Conservation (phyloP, 2,113 vertebrate species). For the Menidia beryllina region DNA sequence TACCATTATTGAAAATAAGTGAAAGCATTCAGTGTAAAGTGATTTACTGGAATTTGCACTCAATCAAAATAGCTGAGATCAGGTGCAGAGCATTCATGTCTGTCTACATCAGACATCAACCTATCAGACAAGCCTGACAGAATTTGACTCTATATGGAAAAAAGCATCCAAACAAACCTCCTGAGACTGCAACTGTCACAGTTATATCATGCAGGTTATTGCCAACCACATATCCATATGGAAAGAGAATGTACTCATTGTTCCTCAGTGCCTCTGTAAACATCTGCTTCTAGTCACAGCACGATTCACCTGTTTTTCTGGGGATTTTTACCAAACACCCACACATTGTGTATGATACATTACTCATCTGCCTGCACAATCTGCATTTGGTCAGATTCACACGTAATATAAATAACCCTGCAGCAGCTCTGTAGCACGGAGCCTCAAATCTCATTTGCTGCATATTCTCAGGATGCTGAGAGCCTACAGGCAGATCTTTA, state of each 20-base stretch:
- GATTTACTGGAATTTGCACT: not conserved
- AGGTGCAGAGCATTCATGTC: conserved; percentile 39
- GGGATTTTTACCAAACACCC: conserved; percentile 14
- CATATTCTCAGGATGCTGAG: conserved; percentile 50
- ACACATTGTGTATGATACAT: conserved; percentile 69
- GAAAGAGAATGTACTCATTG: conserved; percentile 37
- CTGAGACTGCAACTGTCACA: conserved; percentile 17
- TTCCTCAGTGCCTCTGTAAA: conserved; percentile 47
- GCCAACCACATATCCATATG: conserved; percentile 33
- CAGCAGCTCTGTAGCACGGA: conserved; percentile 53
- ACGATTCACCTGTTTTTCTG: conserved; percentile 66
- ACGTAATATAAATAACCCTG: conserved; percentile 73
- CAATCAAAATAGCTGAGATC: conserved; percentile 26
- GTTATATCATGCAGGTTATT: conserved; percentile 7
- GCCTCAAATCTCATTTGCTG: conserved; percentile 48
- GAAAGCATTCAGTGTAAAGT: too few species aligned
- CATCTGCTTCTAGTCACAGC: conserved; percentile 71
- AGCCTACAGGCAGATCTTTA: conserved; percentile 56
- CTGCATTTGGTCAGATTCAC: conserved; percentile 80
- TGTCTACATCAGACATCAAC: conserved; percentile 11
- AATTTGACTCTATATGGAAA: conserved; percentile 39
- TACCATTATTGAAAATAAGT: too few species aligned
- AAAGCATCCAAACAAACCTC: conserved; percentile 20
- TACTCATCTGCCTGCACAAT: conserved; percentile 79
- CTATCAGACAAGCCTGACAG: conserved; percentile 10